These are phyloP conservation scores for Lagocephalus sceleratus DNA, from an alignment of 2,797 vertebrate species.

Conservation along the genomic window DNA sequence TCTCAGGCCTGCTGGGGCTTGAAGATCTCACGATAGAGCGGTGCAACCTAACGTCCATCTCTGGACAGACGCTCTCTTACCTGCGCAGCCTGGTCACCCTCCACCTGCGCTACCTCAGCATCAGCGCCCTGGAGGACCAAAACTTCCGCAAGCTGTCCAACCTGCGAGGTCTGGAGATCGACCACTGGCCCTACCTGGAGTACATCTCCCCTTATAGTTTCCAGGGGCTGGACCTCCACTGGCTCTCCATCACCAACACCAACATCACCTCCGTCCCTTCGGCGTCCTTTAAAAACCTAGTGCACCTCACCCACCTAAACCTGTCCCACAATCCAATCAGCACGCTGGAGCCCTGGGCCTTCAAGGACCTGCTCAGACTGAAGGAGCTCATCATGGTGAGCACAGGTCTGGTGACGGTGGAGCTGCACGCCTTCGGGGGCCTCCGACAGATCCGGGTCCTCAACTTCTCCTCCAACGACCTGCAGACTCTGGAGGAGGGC, in stretches of 20 bases:
- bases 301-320: conserved; percentile 89
- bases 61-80: conserved; percentile 89
- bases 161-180: conserved; percentile 88
- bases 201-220: conserved; percentile 88
- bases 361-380: conserved; percentile 88
- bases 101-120: conserved; percentile 87
- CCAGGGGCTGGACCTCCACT: conserved; percentile 90
- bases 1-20: conserved; percentile 87
- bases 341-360: conserved; percentile 86
- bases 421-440: conserved; percentile 87
- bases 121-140: conserved; percentile 87
- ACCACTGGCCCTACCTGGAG: conserved; percentile 90
- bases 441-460: conserved; percentile 92
- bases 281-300: conserved; percentile 86
- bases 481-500: conserved; percentile 91
- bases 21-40: conserved; percentile 89
- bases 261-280: conserved; percentile 92
- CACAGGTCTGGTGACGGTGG: conserved; percentile 84
- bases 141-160: conserved; percentile 88
- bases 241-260: conserved; percentile 92
- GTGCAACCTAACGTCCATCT: conserved; percentile 94
- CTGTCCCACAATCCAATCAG: conserved; percentile 94
- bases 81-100: conserved; percentile 87
- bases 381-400: conserved; percentile 94
- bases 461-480: conserved; percentile 91